A percentile compares a stretch with the other conserved stretches of the same genome.
Evolutionary conservation across 2,797 vertebrate species (phyloP).

Genomic region (Chloroceryle inda): DNA sequence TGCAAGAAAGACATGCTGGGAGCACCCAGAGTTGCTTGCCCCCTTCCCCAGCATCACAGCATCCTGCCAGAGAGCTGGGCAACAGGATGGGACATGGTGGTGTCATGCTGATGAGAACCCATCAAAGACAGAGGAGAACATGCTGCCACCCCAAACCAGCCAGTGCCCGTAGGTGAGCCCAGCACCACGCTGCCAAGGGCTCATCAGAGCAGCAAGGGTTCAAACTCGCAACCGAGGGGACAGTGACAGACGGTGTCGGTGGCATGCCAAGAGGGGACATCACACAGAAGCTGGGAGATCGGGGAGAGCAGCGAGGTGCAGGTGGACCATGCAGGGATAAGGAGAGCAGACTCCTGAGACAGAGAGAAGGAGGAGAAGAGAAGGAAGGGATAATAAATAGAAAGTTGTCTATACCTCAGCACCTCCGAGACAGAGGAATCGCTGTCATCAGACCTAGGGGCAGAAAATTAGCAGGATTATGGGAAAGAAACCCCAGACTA

Average conservation of each 20-base stretch:
- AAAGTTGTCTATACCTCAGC: slow-evolving; percentile 97
- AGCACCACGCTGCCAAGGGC: background rate
- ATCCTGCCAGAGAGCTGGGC: slow-evolving; percentile 12
- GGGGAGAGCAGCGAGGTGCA: slow-evolving; percentile 32
- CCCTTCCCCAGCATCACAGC: background rate
- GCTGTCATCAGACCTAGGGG: slow-evolving; percentile 99
- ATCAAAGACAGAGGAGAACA: background rate
- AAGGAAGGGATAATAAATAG: slow-evolving; percentile 72
- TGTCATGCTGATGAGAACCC: background rate
- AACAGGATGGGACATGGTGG: background rate
- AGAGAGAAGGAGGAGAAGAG: slow-evolving; percentile 19
- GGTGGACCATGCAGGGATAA: slow-evolving; percentile 56
- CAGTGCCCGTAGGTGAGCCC: background rate
- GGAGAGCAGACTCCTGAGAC: slow-evolving; percentile 75
- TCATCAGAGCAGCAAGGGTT: background rate
- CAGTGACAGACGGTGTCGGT: background rate
- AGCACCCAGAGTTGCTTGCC: background rate
- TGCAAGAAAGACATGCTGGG: background rate
- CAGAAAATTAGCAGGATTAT: slow-evolving; percentile 95
- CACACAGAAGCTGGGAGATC: slow-evolving; percentile 14
- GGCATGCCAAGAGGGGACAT: slow-evolving; percentile 40
- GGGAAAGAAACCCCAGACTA: slow-evolving; percentile 78
- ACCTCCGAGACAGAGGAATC: slow-evolving; percentile 99
- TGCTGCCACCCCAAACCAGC: background rate
- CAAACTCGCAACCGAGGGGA: background rate